phyloP scores from a whole-genome alignment of 1,140 invertebrate genomes.

The Macrotrachela quadricornifera region DNA sequence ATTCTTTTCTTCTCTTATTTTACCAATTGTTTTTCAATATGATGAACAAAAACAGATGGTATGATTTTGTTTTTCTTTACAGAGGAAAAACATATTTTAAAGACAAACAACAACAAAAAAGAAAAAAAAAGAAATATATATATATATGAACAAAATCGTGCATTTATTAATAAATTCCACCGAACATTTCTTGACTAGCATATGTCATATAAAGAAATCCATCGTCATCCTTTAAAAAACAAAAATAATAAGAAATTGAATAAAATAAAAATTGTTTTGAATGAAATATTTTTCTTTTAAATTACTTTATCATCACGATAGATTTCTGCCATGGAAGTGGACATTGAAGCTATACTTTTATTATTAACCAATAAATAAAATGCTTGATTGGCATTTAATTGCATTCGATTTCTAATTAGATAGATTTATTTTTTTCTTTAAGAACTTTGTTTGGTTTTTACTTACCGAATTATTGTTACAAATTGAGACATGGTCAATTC shows the following conservation, averaged over 20 bases:
- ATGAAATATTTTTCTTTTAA: too few relatives aligned
- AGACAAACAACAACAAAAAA: too few relatives aligned
- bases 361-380: slow-evolving; percentile 60
- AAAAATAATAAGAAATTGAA: too few relatives aligned
- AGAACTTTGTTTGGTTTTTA: not conserved
- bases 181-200: slow-evolving; percentile 43
- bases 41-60: too few relatives aligned
- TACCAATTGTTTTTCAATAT: too few relatives aligned
- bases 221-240: slow-evolving; percentile 40
- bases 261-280: too few relatives aligned
- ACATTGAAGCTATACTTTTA: slow-evolving; percentile 52
- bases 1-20: too few relatives aligned
- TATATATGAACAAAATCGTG: too few relatives aligned
- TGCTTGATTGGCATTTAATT: slow-evolving; percentile 35
- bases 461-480: slow-evolving; percentile 39
- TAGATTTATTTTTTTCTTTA: not conserved
- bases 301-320: slow-evolving; percentile 39
- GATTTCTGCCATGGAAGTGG: slow-evolving; percentile 51
- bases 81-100: too few relatives aligned
- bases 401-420: slow-evolving; percentile 18
- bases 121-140: too few relatives aligned
- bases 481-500: slow-evolving; percentile 43
- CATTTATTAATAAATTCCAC: too few relatives aligned
- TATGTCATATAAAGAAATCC: slow-evolving; percentile 66
- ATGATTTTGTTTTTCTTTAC: too few relatives aligned